A percentile compares a stretch with the other conserved stretches of the same genome.
These are phyloP conservation scores for Mus minutoides DNA, from an alignment of 2,797 vertebrate genomes.

Conservation along the genomic window DNA sequence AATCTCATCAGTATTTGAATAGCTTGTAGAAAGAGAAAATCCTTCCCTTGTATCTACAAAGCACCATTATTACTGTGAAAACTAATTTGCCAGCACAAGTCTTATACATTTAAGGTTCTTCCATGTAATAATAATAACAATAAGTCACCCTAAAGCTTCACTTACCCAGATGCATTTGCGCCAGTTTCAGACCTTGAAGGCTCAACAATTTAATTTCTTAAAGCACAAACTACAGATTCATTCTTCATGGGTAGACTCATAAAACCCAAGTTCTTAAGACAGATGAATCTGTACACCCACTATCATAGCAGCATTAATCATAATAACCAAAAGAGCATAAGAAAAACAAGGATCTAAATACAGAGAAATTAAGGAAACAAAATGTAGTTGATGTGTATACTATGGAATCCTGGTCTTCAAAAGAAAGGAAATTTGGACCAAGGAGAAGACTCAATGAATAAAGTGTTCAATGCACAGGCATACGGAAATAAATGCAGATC, in stretches of 20 bases:
- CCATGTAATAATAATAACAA: neutral
- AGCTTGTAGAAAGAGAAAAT: slow-evolving; percentile 11
- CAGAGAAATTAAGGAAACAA: neutral
- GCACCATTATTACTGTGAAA: slow-evolving; percentile 16
- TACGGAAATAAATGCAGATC: neutral
- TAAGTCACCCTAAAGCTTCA: slow-evolving; percentile 13
- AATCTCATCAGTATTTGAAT: slow-evolving; percentile 7
- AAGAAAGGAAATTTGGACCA: neutral
- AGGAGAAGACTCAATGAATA: neutral
- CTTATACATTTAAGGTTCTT: neutral
- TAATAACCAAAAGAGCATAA: neutral
- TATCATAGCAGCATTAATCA: neutral
- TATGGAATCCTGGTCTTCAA: neutral
- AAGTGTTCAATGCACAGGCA: neutral
- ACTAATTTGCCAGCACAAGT: neutral
- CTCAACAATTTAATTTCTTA: slow-evolving; percentile 17
- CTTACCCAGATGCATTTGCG: neutral
- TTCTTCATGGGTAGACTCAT: neutral
- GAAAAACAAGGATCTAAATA: neutral
- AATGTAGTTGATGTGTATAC: neutral
- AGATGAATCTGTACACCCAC: neutral
- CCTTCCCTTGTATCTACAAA: slow-evolving; percentile 10
- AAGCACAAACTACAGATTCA: slow-evolving; percentile 9
- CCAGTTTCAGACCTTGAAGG: neutral
- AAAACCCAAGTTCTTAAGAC: slow-evolving; percentile 13